Percentiles rank a stretch among this genome's conserved stretches.
Evolutionary conservation across 2,888 invertebrate species (phyloP).

Genomic region (Tanytarsus gracilentus): DNA sequence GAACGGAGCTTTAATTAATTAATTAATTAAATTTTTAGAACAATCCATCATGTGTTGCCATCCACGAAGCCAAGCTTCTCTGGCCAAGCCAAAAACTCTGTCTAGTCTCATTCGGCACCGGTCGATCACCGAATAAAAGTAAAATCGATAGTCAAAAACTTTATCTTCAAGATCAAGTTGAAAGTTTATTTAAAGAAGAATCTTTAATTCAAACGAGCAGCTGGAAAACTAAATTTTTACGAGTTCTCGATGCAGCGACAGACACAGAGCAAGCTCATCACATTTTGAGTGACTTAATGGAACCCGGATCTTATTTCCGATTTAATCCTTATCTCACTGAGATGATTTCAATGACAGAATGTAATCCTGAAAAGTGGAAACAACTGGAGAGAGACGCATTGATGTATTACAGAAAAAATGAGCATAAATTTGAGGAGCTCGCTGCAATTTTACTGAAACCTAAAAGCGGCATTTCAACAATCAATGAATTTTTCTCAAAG

Average conservation of each 20-base stretch:
- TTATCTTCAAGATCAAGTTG: slow-evolving; percentile 36
- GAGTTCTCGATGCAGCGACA: slow-evolving; percentile 75
- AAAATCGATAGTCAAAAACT: slow-evolving; percentile 23
- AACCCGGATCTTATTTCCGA: slow-evolving; percentile 65
- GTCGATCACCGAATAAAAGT: slow-evolving; percentile 43
- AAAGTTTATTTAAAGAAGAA: slow-evolving; percentile 34
- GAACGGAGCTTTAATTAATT: slow-evolving; percentile 49
- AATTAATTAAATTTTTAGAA: slow-evolving; percentile 60
- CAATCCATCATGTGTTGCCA: slow-evolving; percentile 79
- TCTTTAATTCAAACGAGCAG: slow-evolving; percentile 43
- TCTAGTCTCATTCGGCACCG: slow-evolving; percentile 77
- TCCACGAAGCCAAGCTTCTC: slow-evolving; percentile 75
- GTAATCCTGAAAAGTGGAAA: slow-evolving; percentile 58
- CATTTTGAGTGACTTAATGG: slow-evolving; percentile 62
- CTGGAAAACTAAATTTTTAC: slow-evolving; percentile 70
- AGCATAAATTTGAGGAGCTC: slow-evolving; percentile 54
- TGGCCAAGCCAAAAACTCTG: slow-evolving; percentile 70
- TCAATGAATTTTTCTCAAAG: slow-evolving; percentile 1
- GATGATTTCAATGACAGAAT: slow-evolving; percentile 72
- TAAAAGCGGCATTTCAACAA: not conserved
- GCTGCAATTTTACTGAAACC: slow-evolving; percentile 8
- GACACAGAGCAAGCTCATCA: slow-evolving; percentile 80
- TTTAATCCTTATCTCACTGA: slow-evolving; percentile 82
- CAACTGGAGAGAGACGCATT: slow-evolving; percentile 64
- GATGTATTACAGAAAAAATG: slow-evolving; percentile 73